Base-by-base conservation (phyloP, 2,888 invertebrate species). In the Conus canariensis region DNA sequence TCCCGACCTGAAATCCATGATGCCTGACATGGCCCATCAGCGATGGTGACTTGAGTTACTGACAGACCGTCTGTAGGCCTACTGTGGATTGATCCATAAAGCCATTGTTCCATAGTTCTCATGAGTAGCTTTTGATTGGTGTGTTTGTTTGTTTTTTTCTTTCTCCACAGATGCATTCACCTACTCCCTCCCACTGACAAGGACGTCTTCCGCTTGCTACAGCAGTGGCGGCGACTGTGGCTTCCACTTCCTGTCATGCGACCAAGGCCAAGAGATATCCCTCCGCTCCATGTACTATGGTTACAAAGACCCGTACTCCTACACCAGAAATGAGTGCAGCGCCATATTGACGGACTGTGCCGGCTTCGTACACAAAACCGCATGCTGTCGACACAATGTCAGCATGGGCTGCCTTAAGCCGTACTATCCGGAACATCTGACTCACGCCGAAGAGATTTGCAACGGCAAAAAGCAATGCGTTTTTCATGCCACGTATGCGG, bases 171-270 rank as follows among this genome's bases (percentile, higher is more conserved):
- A 19, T 45, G 30, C 45, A 12, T 80, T 16, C 30, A 19, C 80
- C 16, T 7, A 45, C 14, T 30, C 80, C 80, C 45, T 80, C 80
- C 30, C 80, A 10, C 45, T 30, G 30, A 30, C 80, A 9, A 25
- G 30, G n/a, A 70, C 83, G 25, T 85, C 83, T 30, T 83, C 1
- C 82, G 85, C 89, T 25, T 89, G 89, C 82, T 89, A 89, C 85
- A 89, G 89, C 25, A 89, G 82, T 6, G 88, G 88, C 0, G 67
- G 82, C 9, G 87, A 87, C 87, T 89, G 89, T n/a, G 89, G 89
- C 67, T 83, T 67, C 56, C 89, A 89, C 70, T 89, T 83, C 85
- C 89, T 89, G 89, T 89, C 89, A 64, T 89, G 89, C 83, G 89
- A 83, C 67, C 89, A 60, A 10, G 89, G 67, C 64, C 67, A 22